Base-by-base conservation (phyloP, 2,888 invertebrate genomes). In the Chrysina gloriosa region DNA sequence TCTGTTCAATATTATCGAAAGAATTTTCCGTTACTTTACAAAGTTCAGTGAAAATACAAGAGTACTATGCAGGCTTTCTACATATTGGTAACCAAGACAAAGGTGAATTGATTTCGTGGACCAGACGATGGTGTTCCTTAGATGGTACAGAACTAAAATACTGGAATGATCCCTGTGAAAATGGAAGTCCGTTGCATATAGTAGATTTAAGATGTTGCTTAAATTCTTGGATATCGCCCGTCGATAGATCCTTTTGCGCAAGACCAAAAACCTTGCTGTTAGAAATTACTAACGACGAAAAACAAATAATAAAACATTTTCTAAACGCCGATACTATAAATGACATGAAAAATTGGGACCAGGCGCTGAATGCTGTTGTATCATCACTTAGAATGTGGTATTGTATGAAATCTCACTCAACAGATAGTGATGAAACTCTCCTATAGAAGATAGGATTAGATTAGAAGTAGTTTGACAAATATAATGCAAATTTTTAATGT, bases 121-220 rank as follows among this genome's bases (percentile, higher is more conserved):
- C 86, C 77, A 82, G 85, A 0, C 79, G 84, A 58, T 87, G 86
- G 86, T 86, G 86, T 74, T 79, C 81, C 5, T 76, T 87, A 2
- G 78, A 83, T 29, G 84, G 84, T 0, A 77, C 83, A 9, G 71
- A 73, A 0, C 71, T 87, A 1, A 75, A 77, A 31, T 84, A 84
- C 36, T 87, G 86, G 86, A 84, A 84, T 64, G 84, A 85, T 77
- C 86, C 85, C 1, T 77, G 80, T 23, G 84, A 84, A 64, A 79
- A 78, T 58, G 80, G 76, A 19, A 76, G 76, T 4, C 84, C 85
- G 0, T 67, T 85, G 5, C 72, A 81, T 16, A 68, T 70, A 0
- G 70, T 86, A 36, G 82, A 85, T 72, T 74, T 87, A 14, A 77
- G 79, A 4, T 70, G 78, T 54, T 83, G 83, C 56, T 75, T 75